Base-by-base conservation (phyloP, 2,888 invertebrate species). In the Patella caerulea region DNA sequence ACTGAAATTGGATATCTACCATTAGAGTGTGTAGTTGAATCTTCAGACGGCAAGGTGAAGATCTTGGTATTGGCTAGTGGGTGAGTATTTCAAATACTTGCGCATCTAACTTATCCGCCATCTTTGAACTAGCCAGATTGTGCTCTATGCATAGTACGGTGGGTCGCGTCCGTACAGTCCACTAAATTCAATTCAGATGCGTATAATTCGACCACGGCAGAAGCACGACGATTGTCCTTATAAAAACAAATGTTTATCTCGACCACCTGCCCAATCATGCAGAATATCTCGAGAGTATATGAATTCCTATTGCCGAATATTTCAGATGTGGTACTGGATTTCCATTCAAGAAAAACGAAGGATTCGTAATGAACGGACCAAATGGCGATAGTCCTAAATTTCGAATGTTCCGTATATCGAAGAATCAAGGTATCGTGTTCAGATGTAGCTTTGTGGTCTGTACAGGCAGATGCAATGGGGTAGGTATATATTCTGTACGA, bases 261-360 rank as follows among this genome's bases (percentile, higher is more conserved):
- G 45, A 1, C 45, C 45, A 45, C 45, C 45, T 7, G 9, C 9
- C 45, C 45, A 34, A 9, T 45, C 45, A 45, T 45, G 45, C 45
- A 45, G 7, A 45, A 45, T 45, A 45, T 45, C 5, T 45, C 9
- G 9, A 1, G 9, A 45, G 4, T 5, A 4, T 45, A 1, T 45
- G 0, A 45, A 9, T 9, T 7, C 45, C 7, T 4, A 34, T 45
- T 45, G 9, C 45, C 5, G 34, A 9, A 3, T 59, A 14, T 59
- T 15, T 12, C 45, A 74, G 74, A 7, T 74, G 74, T 74, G 74
- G 74, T 17, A 74, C 74, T 2, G 69, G 74, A 4, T 74, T 52
- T 69, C 74, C 74, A 11, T 74, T 56, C 11, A n/a, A 74, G 15
- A 17, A 29, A 24, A 15, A 74, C 34, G 19, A 74, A 24, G 74